These are phyloP conservation scores for Notothenia rossii DNA, from an alignment of 2,113 vertebrate species.

Conservation along the genomic window DNA sequence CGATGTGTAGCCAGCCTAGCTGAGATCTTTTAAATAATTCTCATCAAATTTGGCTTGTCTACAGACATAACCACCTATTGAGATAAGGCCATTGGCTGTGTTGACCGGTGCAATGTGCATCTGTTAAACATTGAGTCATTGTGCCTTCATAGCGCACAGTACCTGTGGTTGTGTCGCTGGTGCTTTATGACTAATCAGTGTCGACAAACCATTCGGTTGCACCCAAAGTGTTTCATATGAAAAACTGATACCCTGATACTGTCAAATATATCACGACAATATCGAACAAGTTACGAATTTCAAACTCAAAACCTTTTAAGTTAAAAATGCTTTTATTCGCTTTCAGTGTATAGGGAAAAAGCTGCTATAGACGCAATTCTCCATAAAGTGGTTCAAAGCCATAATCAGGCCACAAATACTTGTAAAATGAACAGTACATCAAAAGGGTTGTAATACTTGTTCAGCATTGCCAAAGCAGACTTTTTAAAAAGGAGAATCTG, in stretches of 20 bases:
- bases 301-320: not conserved
- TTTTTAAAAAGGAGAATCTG: not conserved
- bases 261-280: slow-evolving; percentile 1
- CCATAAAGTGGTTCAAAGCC: slow-evolving; percentile 41
- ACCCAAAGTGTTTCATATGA: not conserved
- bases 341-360: not conserved
- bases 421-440: slow-evolving; percentile 7
- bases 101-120: not conserved
- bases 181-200: slow-evolving; percentile 20
- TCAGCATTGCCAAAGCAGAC: slow-evolving; percentile 18
- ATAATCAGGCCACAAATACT: slow-evolving; percentile 19
- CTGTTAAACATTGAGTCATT: not conserved
- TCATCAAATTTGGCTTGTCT: not conserved
- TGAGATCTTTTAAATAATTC: not conserved
- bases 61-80: not conserved
- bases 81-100: not conserved
- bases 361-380: not conserved
- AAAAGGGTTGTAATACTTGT: slow-evolving; percentile 61
- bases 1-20: not conserved
- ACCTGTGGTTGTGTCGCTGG: not conserved
- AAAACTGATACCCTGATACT: not conserved
- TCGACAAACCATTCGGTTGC: not conserved
- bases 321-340: slow-evolving; percentile 41
- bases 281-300: not conserved
- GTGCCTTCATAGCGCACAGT: not conserved